Evolutionary conservation across 2,797 vertebrate genomes (phyloP).

Genomic region (Eupleurogrammus muticus): DNA sequence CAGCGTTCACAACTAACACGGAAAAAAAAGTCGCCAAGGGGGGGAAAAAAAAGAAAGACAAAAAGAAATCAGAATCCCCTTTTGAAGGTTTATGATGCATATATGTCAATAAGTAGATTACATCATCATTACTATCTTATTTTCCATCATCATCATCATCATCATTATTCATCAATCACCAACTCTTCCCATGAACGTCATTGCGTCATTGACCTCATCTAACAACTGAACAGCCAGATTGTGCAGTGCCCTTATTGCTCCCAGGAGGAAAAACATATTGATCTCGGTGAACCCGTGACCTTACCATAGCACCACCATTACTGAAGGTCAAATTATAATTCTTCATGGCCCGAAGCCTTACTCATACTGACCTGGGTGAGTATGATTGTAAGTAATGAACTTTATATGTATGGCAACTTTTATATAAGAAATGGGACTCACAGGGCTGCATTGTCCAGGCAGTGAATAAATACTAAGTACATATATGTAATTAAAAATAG

Average conservation of each 20-base stretch:
- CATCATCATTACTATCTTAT: background rate
- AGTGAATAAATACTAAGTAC: too few species aligned
- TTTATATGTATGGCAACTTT: too few species aligned
- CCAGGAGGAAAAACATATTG: background rate
- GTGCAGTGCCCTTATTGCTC: background rate
- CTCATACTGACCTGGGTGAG: background rate
- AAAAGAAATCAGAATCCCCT: background rate
- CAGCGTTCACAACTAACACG: background rate
- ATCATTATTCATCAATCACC: background rate
- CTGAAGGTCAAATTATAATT: background rate
- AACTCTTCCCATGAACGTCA: background rate
- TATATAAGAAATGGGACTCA: too few species aligned
- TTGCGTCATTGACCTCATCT: background rate
- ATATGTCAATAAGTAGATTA: background rate
- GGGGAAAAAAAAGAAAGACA: background rate
- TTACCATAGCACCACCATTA: background rate
- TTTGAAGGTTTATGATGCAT: background rate
- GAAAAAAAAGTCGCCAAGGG: too few species aligned
- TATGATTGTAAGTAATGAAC: too few species aligned
- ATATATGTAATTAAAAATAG: too few species aligned
- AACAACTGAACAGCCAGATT: background rate
- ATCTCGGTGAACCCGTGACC: background rate
- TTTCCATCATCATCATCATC: background rate
- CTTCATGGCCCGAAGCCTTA: background rate
- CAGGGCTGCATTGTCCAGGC: too few species aligned